Evolutionary conservation across 2,113 vertebrate species (phyloP).

Genomic region (Odocoileus hemionus): DNA sequence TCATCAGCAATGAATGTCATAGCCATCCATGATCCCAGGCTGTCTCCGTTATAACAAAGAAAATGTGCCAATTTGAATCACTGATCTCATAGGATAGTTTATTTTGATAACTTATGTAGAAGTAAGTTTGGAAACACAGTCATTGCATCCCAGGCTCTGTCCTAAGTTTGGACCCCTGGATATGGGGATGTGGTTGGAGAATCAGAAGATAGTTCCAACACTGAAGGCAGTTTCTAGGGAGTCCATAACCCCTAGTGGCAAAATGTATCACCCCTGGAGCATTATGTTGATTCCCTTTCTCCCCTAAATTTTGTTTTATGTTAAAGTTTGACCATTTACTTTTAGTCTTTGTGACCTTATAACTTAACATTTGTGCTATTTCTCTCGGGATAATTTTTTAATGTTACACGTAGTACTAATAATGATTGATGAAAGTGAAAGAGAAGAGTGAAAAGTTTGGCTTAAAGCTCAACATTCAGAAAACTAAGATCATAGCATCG

Average conservation of each 20-base stretch:
- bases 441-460: neutral
- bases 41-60: neutral
- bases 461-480: neutral
- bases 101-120: neutral
- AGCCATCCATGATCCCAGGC: neutral
- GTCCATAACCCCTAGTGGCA: neutral
- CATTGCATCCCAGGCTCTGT: neutral
- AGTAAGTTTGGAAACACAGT: neutral
- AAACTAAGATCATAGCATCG: fast-evolving
- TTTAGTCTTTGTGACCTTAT: neutral
- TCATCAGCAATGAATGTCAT: neutral
- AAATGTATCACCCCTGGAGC: neutral
- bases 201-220: neutral
- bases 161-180: neutral
- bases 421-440: neutral
- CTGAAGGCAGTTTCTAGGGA: neutral
- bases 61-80: neutral
- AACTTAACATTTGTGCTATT: neutral
- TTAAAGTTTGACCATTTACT: neutral
- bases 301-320: neutral
- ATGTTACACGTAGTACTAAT: neutral
- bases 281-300: neutral
- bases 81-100: neutral
- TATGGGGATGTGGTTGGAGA: neutral
- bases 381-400: neutral